Evolutionary conservation across 2,888 invertebrate species (phyloP), one percentile per base, ranked within the genome.

Genomic region (Meganola albula): DNA sequence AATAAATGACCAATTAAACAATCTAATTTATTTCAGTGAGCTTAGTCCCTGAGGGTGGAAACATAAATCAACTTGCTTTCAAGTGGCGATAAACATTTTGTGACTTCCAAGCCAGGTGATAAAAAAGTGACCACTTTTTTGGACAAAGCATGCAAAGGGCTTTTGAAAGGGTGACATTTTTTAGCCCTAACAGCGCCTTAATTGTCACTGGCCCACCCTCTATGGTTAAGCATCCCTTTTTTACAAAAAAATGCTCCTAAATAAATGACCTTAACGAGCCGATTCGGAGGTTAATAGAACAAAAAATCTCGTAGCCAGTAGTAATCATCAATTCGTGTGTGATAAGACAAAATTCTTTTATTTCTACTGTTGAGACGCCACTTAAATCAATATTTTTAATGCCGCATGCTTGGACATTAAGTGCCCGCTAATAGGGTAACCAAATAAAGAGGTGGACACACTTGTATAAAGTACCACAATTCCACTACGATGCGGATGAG

Each of bases 1-100:
- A 84, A 84, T 82, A 82, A 84, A 85, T 79, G 84, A 80, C 82
- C 84, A 83, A 84, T 84, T 84, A 82, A 79, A 77, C 62, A 79
- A 79, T 82, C 77, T 83, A 79, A 84, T 82, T 80, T 77, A 78
- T 83, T 82, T 73, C 53, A 61, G 68, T 59, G 61, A 65, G 63
- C 48, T 57, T 55, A 57, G 30, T 52, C 63, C 62, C 67, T 70
- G 54, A 63, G 80, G 80, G 74, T 79, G 80, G 82, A 82, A 74
- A 61, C 68, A 82, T 84, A 84, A 83, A 85, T 85, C 84, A 84
- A 80, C 83, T 74, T 65, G 74, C 68, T 72, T 67, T 74, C 66
- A 71, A 84, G 83, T 78, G 73, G 79, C 72, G 83, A 85, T 84
- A 84, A 85, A 84, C 80, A 82, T 79, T 84, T 82, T 82, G 74